Evolutionary conservation across 2,888 invertebrate genomes (phyloP), one percentile per base, ranked within the genome.

Genomic region (Merodon equestris): DNA sequence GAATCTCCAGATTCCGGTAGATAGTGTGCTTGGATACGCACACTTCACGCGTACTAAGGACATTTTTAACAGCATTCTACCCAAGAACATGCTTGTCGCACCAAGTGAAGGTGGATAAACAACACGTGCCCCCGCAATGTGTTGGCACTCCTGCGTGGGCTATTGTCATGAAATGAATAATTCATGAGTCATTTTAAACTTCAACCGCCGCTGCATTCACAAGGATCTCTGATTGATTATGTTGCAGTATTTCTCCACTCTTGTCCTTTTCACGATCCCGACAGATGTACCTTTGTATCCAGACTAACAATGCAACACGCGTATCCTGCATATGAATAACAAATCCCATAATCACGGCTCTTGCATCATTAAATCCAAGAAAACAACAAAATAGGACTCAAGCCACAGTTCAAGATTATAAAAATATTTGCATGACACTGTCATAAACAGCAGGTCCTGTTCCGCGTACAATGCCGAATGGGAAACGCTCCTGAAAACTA

Each of bases 391-490:
- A 63, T 63, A 61, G 58, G 42, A 73, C 36, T 12, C 63, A 57
- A 72, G 18, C 76, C 71, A 7, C 60, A 76, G 77, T 79, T 79
- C 77, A 79, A 79, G 54, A 79, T 58, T 68, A 73, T 79, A 58
- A 77, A 77, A 73, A 73, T 79, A 79, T 79, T 79, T 73, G 77
- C 77, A 79, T 73, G 68, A 73, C 77, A 79, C 71, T 70, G 70
- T 45, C 51, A 63, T 63, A 56, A 64, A 63, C 53, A 9, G 63
- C 77, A 79, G 61, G 77, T 67, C 61, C 56, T 51, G 27, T 45
- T 12, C 40, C 15, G 36, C 27, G 50, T 10, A 64, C 10, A 64
- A 64, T 40, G 10, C 38, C 14, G 12, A n/a, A n/a, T 5, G 27
- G 48, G 53, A 27, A 27, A 27, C n/a, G n/a, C 57, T 63, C 61